Percentiles rank a stretch among this genome's conserved stretches.
These are phyloP conservation scores for Betta splendens DNA, from an alignment of 2,797 vertebrate species.

Conservation along the genomic window DNA sequence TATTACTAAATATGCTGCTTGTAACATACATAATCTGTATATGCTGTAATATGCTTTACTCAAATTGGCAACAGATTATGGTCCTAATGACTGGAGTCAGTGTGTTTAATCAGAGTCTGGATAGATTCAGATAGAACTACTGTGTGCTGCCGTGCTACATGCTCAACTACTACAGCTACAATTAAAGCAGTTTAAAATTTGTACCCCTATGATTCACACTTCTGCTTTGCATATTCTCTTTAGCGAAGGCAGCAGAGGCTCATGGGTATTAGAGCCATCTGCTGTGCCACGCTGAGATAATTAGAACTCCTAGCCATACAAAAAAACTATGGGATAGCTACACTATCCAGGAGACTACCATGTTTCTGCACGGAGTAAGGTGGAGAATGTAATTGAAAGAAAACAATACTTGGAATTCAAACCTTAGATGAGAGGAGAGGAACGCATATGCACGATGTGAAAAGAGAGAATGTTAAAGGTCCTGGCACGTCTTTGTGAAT, in stretches of 20 bases:
- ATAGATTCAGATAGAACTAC: not conserved
- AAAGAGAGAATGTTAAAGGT: not conserved
- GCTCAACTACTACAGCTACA: not conserved
- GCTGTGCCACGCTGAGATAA: not conserved
- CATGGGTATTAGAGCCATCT: slow-evolving; percentile 5
- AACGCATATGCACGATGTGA: not conserved
- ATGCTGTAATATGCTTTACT: too few relatives aligned
- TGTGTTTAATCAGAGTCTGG: not conserved
- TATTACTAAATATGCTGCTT: too few relatives aligned
- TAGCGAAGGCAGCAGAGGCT: slow-evolving; percentile 6
- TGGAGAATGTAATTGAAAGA: not conserved
- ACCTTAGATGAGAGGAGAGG: not conserved
- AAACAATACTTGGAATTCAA: not conserved
- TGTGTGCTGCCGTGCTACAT: not conserved
- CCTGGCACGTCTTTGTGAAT: not conserved
- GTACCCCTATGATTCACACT: not conserved
- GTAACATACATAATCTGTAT: too few relatives aligned
- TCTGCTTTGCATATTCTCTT: not conserved
- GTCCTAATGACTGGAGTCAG: not conserved
- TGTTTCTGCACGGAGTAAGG: not conserved
- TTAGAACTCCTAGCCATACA: not conserved
- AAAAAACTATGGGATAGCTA: not conserved
- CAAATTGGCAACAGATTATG: too few relatives aligned
- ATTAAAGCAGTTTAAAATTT: not conserved
- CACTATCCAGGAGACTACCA: too few relatives aligned